Evolutionary conservation across 1,140 invertebrate species (phyloP).

Genomic region (Bactericera cockerelli): DNA sequence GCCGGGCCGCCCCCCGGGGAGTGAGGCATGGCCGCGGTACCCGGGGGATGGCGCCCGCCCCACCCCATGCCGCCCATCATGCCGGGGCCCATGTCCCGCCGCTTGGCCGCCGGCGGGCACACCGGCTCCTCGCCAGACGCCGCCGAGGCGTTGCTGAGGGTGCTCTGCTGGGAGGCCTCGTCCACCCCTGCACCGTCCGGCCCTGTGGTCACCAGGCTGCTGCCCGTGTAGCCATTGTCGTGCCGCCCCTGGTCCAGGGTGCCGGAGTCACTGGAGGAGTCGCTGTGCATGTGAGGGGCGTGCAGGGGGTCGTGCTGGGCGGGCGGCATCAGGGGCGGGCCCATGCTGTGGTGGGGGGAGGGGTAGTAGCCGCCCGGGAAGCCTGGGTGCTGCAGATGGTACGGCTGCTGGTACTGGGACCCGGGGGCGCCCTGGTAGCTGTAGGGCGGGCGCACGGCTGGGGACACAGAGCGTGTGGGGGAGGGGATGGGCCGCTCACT

Average conservation of each 20-base stretch:
- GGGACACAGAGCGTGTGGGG: constrained; percentile 87
- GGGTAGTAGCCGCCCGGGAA: constrained; percentile 13
- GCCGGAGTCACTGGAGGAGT: constrained; percentile 9
- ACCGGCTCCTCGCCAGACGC: constrained; percentile 31
- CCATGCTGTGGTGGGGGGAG: constrained; percentile 27
- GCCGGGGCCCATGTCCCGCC: not conserved
- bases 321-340: not conserved
- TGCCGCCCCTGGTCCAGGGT: not conserved
- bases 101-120: not conserved
- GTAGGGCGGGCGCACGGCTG: constrained; percentile 46
- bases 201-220: constrained; percentile 64
- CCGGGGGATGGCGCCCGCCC: not conserved
- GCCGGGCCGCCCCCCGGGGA: not conserved
- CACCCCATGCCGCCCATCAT: not conserved
- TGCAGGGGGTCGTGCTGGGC: not conserved
- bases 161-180: constrained; percentile 81
- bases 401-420: not conserved
- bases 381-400: not conserved
- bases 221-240: not conserved
- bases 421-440: not conserved
- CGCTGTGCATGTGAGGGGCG: constrained; percentile 18
- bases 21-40: not conserved
- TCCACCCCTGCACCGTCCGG: constrained; percentile 72
- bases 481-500: constrained; percentile 83
- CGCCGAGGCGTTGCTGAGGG: constrained; percentile 74